Conservation (phyloP, 2,888 invertebrate genomes). For the Caenorhabditis becei region DNA sequence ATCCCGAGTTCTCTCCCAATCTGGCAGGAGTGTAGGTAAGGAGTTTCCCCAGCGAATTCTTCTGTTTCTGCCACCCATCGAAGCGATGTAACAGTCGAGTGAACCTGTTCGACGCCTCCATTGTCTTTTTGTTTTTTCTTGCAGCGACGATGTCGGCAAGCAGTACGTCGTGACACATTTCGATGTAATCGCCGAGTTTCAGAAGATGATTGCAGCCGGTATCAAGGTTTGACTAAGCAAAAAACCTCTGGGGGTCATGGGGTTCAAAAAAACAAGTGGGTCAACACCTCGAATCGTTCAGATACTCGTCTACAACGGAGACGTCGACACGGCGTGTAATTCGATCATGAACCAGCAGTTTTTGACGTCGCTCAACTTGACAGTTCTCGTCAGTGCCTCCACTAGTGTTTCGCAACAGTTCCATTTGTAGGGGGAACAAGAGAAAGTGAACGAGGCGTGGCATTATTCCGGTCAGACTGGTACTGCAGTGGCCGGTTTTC, state of each 20-base stretch:
- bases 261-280: background rate
- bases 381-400: constrained; percentile 55
- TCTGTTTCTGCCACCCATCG: constrained; percentile 7
- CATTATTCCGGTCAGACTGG: constrained; percentile 59
- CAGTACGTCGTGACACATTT: constrained; percentile 76
- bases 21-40: constrained; percentile 72
- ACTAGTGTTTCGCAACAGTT: constrained; percentile 6
- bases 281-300: constrained; percentile 28
- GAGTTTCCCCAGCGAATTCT: background rate
- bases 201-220: constrained; percentile 63
- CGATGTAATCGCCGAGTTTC: constrained; percentile 65
- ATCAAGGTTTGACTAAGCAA: constrained; percentile 70
- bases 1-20: constrained; percentile 65
- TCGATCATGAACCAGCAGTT: constrained; percentile 83
- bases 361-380: constrained; percentile 62
- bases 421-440: constrained; percentile 37
- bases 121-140: constrained; percentile 44
- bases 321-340: constrained; percentile 84
- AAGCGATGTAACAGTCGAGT: constrained; percentile 18
- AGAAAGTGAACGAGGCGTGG: constrained; percentile 67
- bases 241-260: background rate
- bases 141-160: constrained; percentile 63
- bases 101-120: constrained; percentile 43
- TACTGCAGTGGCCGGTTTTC: constrained; percentile 64
- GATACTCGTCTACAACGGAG: constrained; percentile 83